Conservation (phyloP, 2,797 vertebrate genomes). For the Microhierax caerulescens region DNA sequence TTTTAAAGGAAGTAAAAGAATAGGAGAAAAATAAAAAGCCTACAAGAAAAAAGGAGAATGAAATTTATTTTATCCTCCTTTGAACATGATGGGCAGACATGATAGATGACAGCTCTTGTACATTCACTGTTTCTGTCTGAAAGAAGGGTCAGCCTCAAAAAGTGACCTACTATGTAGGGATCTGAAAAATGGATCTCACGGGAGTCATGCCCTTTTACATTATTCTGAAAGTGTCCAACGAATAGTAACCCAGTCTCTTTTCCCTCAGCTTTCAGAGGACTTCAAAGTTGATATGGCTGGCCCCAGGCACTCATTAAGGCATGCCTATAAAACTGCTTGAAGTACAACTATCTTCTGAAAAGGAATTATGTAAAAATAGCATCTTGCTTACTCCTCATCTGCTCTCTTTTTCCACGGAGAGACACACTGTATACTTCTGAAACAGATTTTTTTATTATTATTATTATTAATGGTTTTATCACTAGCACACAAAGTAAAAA, state of each 20-base stretch:
- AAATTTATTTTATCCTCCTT: slow-evolving; percentile 5
- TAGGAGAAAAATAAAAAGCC: not conserved
- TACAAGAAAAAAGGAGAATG: not conserved
- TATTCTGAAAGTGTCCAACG: not conserved
- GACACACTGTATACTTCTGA: not conserved
- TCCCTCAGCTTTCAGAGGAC: not conserved
- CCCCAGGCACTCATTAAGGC: not conserved
- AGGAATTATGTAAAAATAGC: not conserved
- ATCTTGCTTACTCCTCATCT: not conserved
- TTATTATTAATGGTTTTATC: not conserved
- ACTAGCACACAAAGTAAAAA: not conserved
- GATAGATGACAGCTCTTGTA: not conserved
- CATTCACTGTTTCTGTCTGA: not conserved
- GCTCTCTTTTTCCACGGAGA: not conserved
- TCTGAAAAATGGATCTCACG: slow-evolving; percentile 2
- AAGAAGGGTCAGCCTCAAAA: not conserved
- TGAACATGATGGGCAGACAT: not conserved
- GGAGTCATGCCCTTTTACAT: not conserved
- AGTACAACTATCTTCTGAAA: not conserved
- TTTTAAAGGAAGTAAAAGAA: not conserved
- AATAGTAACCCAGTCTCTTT: not conserved
- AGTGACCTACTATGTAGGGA: not conserved
- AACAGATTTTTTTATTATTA: not conserved
- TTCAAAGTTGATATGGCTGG: not conserved
- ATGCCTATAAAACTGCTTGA: not conserved